A percentile compares a stretch with the other conserved stretches of the same genome.
Evolutionary conservation across 2,797 vertebrate species (phyloP).

Genomic region (Typhlichthys eigenmanni): DNA sequence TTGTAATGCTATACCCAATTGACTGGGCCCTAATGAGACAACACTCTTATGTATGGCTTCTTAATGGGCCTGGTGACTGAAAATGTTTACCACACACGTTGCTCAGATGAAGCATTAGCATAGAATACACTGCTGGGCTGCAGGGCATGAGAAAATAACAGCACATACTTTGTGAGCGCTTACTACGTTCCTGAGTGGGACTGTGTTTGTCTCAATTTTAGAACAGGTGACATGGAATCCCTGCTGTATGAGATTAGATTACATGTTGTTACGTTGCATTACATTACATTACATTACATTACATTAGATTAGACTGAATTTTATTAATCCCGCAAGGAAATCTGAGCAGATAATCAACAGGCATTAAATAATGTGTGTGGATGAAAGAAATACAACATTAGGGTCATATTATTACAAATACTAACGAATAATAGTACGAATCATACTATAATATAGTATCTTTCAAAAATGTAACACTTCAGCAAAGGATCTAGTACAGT

Average conservation of each 20-base stretch:
- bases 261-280: not conserved
- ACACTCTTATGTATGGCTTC: slow-evolving; percentile 46
- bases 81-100: slow-evolving; percentile 24
- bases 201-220: slow-evolving; percentile 15
- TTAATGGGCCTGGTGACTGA: slow-evolving; percentile 34
- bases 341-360: slow-evolving; percentile 10
- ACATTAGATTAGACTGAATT: slow-evolving; percentile 3
- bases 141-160: slow-evolving; percentile 10
- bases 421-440: no score
- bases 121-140: not conserved
- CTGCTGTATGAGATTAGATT: not conserved
- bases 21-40: slow-evolving; percentile 50
- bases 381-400: no score
- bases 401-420: no score
- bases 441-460: no score
- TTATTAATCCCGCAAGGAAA: not conserved
- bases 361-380: no score
- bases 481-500: no score
- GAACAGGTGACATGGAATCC: slow-evolving; percentile 17
- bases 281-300: not conserved
- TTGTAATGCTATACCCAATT: slow-evolving; percentile 48
- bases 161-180: not conserved
- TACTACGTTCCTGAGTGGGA: not conserved
- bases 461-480: no score
- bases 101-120: slow-evolving; percentile 3